phyloP scores from a whole-genome alignment of 2,888 invertebrate genomes.

The Phanerotoma sp. region DNA sequence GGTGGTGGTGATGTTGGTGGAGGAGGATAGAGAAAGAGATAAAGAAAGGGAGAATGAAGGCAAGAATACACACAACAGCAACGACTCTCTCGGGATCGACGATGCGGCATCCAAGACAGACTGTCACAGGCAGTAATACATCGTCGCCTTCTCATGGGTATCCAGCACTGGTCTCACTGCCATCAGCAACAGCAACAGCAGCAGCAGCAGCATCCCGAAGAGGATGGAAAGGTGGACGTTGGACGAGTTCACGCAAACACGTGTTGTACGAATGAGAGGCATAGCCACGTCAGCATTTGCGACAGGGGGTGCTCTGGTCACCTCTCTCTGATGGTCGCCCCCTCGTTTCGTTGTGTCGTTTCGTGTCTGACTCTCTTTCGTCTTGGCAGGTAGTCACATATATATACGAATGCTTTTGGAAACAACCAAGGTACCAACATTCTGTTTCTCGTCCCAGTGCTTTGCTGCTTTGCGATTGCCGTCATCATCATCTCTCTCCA shows the following conservation, averaged over 20 bases:
- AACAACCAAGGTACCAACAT: conserved; percentile 21
- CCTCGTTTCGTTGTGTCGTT: conserved; percentile 24
- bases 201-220: too few relatives aligned
- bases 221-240: conserved; percentile 32
- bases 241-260: conserved; percentile 54
- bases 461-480: conserved; percentile 6
- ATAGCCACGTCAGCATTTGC: conserved; percentile 29
- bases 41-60: neutral
- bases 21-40: neutral
- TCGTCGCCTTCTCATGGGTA: conserved; percentile 49
- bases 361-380: conserved; percentile 22
- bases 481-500: conserved; percentile 20
- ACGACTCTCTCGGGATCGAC: conserved; percentile 11
- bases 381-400: conserved; percentile 37
- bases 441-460: conserved; percentile 32
- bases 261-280: conserved; percentile 52
- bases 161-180: conserved; percentile 24
- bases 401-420: conserved; percentile 9
- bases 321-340: conserved; percentile 21
- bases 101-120: conserved; percentile 43
- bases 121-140: conserved; percentile 55
- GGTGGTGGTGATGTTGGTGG: too few relatives aligned
- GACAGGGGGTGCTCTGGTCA: conserved; percentile 7
- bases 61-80: conserved; percentile 2
- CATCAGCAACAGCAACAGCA: too few relatives aligned